Evolutionary conservation across 2,888 invertebrate genomes (phyloP).

Genomic region (Eupithecia tripunctaria): DNA sequence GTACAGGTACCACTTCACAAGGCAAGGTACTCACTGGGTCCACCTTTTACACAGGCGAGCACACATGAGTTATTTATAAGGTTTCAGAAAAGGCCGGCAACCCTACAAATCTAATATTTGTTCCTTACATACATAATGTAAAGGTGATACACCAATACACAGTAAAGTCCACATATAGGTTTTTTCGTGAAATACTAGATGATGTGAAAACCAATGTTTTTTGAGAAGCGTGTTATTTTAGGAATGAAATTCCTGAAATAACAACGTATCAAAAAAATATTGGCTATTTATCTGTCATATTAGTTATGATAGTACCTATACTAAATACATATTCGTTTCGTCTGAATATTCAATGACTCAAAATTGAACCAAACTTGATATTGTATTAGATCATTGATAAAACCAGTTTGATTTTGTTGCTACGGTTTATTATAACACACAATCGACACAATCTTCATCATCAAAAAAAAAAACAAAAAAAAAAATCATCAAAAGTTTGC

Average conservation of each 20-base stretch:
- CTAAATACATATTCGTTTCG: neutral
- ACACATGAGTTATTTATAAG: slow-evolving; percentile 28
- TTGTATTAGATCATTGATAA: neutral
- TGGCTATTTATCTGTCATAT: too few relatives aligned
- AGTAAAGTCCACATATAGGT: neutral
- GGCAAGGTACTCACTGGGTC: neutral
- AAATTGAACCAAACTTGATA: neutral
- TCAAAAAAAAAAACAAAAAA: too few relatives aligned
- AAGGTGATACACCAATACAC: slow-evolving; percentile 4
- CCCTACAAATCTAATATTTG: slow-evolving; percentile 33
- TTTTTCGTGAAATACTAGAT: neutral
- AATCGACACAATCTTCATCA: too few relatives aligned
- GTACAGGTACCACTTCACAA: neutral
- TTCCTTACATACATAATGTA: slow-evolving; percentile 25
- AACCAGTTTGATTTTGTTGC: too few relatives aligned
- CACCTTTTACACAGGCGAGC: slow-evolving; percentile 18
- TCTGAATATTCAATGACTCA: neutral
- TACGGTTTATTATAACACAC: too few relatives aligned
- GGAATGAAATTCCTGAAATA: too few relatives aligned
- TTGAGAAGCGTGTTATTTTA: neutral
- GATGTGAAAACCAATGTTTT: neutral
- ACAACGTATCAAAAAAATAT: too few relatives aligned
- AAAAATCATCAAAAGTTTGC: too few relatives aligned
- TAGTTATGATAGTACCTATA: neutral
- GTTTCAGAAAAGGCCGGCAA: slow-evolving; percentile 20